Evolutionary conservation across 1,140 invertebrate species (phyloP).

Genomic region (Cyclina sinensis): DNA sequence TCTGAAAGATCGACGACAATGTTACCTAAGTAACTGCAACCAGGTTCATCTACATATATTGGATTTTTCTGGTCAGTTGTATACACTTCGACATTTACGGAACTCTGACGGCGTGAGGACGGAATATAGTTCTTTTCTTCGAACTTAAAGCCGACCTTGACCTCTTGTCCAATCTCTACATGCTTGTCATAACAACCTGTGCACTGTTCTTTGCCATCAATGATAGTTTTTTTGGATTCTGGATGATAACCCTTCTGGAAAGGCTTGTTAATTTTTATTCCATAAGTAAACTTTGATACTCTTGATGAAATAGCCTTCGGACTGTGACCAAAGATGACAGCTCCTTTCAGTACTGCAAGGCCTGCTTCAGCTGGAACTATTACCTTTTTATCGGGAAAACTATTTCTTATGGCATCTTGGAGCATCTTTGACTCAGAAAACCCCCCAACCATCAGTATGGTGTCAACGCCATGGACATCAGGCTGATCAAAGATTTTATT

Average conservation of each 20-base stretch:
- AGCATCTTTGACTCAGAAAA: conserved; percentile 73
- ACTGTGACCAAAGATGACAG: conserved; percentile 75
- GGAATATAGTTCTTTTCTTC: conserved; percentile 39
- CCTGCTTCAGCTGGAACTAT: conserved; percentile 72
- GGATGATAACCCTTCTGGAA: conserved; percentile 58
- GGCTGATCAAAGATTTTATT: conserved; percentile 47
- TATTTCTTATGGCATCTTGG: conserved; percentile 53
- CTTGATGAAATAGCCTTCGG: conserved; percentile 66
- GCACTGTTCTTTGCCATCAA: conserved; percentile 61
- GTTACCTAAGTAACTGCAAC: conserved; percentile 58
- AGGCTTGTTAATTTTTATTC: conserved; percentile 29
- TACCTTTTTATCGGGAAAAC: conserved; percentile 64
- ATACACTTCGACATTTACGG: conserved; percentile 17
- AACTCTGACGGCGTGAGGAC: neutral
- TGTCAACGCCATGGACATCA: neutral
- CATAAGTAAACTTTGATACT: conserved; percentile 73
- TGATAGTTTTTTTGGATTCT: conserved; percentile 17
- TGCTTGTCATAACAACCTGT: conserved; percentile 69
- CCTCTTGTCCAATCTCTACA: conserved; percentile 63
- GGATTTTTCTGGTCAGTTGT: conserved; percentile 32
- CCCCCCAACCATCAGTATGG: conserved; percentile 73
- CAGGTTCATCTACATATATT: conserved; percentile 49
- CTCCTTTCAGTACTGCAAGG: conserved; percentile 74
- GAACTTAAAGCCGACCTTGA: conserved; percentile 26
- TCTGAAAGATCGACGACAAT: conserved; percentile 64